phyloP scores from a whole-genome alignment of 2,888 invertebrate genomes.

The Cataglyphis altisquamis region DNA sequence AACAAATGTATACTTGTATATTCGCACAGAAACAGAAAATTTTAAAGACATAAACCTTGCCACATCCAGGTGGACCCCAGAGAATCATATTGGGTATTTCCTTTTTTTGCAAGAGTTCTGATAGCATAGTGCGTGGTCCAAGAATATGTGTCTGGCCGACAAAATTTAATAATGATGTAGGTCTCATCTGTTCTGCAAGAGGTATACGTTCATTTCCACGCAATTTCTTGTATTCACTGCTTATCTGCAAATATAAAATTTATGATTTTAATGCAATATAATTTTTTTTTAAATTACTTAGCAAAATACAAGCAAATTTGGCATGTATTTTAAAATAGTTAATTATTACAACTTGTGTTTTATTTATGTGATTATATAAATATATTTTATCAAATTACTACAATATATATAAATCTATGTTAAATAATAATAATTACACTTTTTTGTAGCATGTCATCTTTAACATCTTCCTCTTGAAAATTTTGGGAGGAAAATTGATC shows the following conservation, averaged over 20 bases:
- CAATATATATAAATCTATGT: neutral
- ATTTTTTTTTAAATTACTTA: neutral
- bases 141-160: constrained; percentile 91
- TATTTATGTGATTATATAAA: neutral
- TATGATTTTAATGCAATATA: neutral
- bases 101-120: constrained; percentile 89
- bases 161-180: constrained; percentile 89
- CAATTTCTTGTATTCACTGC: constrained; percentile 59
- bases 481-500: constrained; percentile 42
- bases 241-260: constrained; percentile 61
- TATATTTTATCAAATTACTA: neutral
- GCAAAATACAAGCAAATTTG: neutral
- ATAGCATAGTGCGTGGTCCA: constrained; percentile 89
- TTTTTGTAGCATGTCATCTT: neutral
- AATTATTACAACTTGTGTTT: neutral
- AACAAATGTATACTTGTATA: neutral
- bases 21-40: neutral
- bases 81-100: constrained; percentile 93
- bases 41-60: constrained; percentile 88
- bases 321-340: neutral
- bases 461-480: neutral
- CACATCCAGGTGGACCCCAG: constrained; percentile 96
- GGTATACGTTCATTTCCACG: constrained; percentile 85
- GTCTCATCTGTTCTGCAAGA: constrained; percentile 92
- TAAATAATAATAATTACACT: constrained; percentile 30